These are phyloP conservation scores for Hydrophis major DNA, from an alignment of 2,797 vertebrate species.

Conservation along the genomic window DNA sequence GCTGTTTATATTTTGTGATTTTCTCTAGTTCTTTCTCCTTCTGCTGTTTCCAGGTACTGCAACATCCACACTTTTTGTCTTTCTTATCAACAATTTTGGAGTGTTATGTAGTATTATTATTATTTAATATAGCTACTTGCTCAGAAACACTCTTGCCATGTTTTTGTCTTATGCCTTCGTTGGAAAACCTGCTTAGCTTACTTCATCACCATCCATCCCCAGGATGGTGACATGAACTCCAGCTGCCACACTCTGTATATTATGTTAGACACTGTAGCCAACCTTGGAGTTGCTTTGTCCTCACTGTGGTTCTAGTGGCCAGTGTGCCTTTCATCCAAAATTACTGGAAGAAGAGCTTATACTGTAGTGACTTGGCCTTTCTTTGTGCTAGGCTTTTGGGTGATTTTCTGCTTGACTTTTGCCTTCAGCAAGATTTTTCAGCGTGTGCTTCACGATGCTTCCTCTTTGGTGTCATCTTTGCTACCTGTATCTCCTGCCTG, in stretches of 20 bases:
- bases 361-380: slow-evolving; percentile 71
- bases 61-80: background rate
- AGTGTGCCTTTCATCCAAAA: slow-evolving; percentile 84
- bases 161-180: slow-evolving; percentile 46
- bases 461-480: slow-evolving; percentile 90
- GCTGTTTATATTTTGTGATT: background rate
- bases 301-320: slow-evolving; percentile 84
- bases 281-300: slow-evolving; percentile 77
- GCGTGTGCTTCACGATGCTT: slow-evolving; percentile 87
- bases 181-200: slow-evolving; percentile 45
- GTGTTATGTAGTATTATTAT: background rate
- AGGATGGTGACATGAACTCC: slow-evolving; percentile 80
- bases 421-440: slow-evolving; percentile 84
- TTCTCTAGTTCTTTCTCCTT: background rate
- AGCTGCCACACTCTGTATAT: slow-evolving; percentile 91
- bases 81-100: background rate
- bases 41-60: background rate
- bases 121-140: background rate
- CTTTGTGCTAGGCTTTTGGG: slow-evolving; percentile 81
- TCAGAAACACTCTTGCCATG: background rate
- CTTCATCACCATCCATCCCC: slow-evolving; percentile 36
- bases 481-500: slow-evolving; percentile 87
- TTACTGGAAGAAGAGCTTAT: slow-evolving; percentile 74
- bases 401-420: slow-evolving; percentile 89
- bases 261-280: slow-evolving; percentile 82